Base-by-base conservation (phyloP, 2,797 vertebrate species). In the Sebastolobus altivelis region DNA sequence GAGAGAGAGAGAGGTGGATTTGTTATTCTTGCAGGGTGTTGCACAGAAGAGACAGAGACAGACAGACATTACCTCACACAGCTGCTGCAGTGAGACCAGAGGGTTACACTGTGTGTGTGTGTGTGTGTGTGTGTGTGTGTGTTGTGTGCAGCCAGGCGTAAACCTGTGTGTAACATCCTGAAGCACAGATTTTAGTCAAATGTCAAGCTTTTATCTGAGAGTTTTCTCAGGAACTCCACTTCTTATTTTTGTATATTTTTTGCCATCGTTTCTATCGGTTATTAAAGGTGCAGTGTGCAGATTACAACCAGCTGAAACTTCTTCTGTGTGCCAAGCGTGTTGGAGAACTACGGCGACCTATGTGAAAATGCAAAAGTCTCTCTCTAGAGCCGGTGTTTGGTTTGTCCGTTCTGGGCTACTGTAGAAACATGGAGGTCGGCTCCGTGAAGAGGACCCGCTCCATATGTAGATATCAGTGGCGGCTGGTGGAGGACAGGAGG, bases 21-120 rank as follows among this genome's bases (percentile, higher is more conserved):
- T 90, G 84, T 91, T 92, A 89, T 92, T 92, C 87, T 91, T 92
- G 86, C 88, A 88, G 88, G 86, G 88, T 88, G 89, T 89, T 88
- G 83, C 84, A 86, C 85, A 87, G 87, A 90, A 77, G 73, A 88
- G 76, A 83, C 87, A 29, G 87, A 20, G 60, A 38, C 33, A 89
- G 93, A 92, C 95, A 94, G 93, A 93, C 88, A 92, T 93, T 95
- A 95, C 94, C 93, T 91, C 92, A 95, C 90, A 95, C 94, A 93
- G 94, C 95, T 94, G 93, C 94, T 93, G 88, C 93, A 93, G 86
- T 87, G 84, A 93, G 79, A 83, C 89, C 92, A 83, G 78, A 87
- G 80, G 82, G 79, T 75, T 85, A 84, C 81, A 74, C 60, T 79
- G 90, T 79, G 81, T 92, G 76, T 55, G 65, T 70, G 76, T 68